Base-by-base conservation (phyloP, 2,888 invertebrate species). In the Mantis religiosa region DNA sequence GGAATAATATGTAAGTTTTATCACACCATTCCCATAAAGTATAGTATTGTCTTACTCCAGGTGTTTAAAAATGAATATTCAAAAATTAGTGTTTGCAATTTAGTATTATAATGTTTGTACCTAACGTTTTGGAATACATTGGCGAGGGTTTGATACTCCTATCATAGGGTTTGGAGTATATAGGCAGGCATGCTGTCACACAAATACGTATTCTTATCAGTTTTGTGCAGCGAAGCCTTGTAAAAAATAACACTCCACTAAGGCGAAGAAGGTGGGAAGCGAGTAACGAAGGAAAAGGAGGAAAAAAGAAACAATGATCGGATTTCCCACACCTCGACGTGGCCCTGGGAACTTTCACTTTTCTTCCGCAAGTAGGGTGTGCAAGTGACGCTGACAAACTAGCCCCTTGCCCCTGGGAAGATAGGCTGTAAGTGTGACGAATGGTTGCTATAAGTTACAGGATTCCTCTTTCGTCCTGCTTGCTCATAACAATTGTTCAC, bases 361-460 rank as follows among this genome's bases (percentile, higher is more conserved):
- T 71, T 71, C 25, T 25, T 25, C 54, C 54, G 25, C 54, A 71
- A 71, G 54, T 25, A 71, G 25, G 25, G 54, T 20, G 54, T 71
- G 20, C 54, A 30, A 85, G 82, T 71, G 88, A 83, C 88, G 84
- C 41, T 28, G 86, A 88, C 41, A 82, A 86, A 82, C 82, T 41
- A 47, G 83, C 41, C 41, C 34, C 30, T 47, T 30, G 86, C 85
- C 88, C 28, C 85, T 81, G 54, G 88, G 88, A 71, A 86, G 86
- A 82, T 81, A 54, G 85, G 82, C 85, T 86, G 85, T 88, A 88
- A 88, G 88, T 85, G 88, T 88, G 88, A 88, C 88, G 88, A 88
- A 88, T 88, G 88, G 85, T 15, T 82, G 86, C 85, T 82, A 88
- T 88, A 88, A 88, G 85, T 88, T 85, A 88, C 82, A 82, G 88